Base-by-base conservation (phyloP, 2,888 invertebrate genomes). In the Dasysyrphus tricinctus region DNA sequence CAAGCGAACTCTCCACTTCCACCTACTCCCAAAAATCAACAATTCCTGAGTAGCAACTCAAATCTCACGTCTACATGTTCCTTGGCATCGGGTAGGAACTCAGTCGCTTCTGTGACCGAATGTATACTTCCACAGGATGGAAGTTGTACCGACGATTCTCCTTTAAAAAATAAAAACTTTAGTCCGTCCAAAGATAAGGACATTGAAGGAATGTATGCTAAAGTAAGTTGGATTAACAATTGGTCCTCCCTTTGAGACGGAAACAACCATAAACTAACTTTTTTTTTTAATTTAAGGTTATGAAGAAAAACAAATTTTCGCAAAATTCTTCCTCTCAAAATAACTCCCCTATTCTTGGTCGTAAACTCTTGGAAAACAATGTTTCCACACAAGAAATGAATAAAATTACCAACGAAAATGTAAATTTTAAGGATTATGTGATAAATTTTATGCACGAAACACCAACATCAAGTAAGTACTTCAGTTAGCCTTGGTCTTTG, bases 161-260 rank as follows among this genome's bases (percentile, higher is more conserved):
- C 80, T 61, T 42, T 88, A 75, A 67, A 93, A 92, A 88, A 92
- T 91, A 90, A 93, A 93, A 90, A 92, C 91, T 89, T 93, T 59
- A 95, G 95, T 90, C 95, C 95, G 0, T 94, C 94, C 29, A 94
- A 95, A 88, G 96, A 96, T 88, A 69, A 95, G 57, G 85, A 85
- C 57, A 93, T 97, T n/a, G 97, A 97, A 89, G 97, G 97, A 89
- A 96, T 97, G 95, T 97, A 97, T 91, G 97, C 97, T 2, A 97
- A 97, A 93, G 97, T 97, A 24, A 47, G 37, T 14, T 16, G 5
- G 19, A 12, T 8, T 2, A 19, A 19, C 1, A 0, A 24, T 6
- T 11, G 14, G 3, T 14, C 8, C 0, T 6, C 2, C 7, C 32
- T 42, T 29, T 0, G 9, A 29, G 6, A 6, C 1, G 7, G 49